Conservation (phyloP, 2,888 invertebrate species). For the Thera obeliscata region DNA sequence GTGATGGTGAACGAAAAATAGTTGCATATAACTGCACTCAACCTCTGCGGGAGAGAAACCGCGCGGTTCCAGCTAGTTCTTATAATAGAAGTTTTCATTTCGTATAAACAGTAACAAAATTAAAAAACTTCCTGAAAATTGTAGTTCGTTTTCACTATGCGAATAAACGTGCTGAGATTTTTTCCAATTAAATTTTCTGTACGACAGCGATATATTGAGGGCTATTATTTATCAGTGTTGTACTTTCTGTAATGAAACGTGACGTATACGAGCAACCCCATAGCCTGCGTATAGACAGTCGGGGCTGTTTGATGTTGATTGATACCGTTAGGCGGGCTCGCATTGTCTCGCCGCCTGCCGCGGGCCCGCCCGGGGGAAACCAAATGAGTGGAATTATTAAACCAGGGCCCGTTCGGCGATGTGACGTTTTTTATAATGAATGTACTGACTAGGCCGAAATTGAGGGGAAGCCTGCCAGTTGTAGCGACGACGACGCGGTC, state of each 20-base stretch:
- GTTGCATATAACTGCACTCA: background rate
- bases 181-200: slow-evolving; percentile 25
- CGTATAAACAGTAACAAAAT: background rate
- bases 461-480: slow-evolving; percentile 59
- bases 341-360: slow-evolving; percentile 68
- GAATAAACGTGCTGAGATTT: slow-evolving; percentile 2
- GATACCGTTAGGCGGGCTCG: slow-evolving; percentile 81
- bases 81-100: background rate
- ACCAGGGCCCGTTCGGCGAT: slow-evolving; percentile 72
- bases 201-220: slow-evolving; percentile 38
- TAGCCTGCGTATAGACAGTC: slow-evolving; percentile 54
- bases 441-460: slow-evolving; percentile 58
- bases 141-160: background rate
- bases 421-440: slow-evolving; percentile 83
- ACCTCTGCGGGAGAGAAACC: slow-evolving; percentile 3
- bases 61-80: background rate
- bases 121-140: background rate
- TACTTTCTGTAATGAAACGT: slow-evolving; percentile 37
- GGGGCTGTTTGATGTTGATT: slow-evolving; percentile 83
- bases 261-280: slow-evolving; percentile 63
- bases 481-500: slow-evolving; percentile 49
- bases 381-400: slow-evolving; percentile 83
- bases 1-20: background rate
- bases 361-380: slow-evolving; percentile 65
- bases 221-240: slow-evolving; percentile 37